phyloP scores from a whole-genome alignment of 2,888 invertebrate species.

The Eupithecia insigniata region DNA sequence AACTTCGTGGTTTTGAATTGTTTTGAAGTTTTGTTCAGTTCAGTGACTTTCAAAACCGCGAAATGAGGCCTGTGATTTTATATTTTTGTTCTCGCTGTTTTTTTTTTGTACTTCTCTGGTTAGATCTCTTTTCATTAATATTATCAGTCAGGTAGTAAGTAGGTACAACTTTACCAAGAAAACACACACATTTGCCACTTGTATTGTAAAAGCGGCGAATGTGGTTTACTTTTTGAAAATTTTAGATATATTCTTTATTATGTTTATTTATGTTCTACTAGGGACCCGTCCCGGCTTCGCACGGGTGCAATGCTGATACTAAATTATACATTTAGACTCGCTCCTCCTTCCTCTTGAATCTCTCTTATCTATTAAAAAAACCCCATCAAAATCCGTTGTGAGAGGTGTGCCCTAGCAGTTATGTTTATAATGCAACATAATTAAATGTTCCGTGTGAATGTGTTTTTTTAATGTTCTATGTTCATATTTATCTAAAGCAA shows the following conservation, averaged over 20 bases:
- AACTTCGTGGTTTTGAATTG: slow-evolving; percentile 29
- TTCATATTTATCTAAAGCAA: neutral
- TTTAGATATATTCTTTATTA: neutral
- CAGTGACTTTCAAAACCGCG: neutral
- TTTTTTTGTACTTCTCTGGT: neutral
- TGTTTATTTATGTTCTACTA: neutral
- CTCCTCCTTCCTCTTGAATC: too few relatives aligned
- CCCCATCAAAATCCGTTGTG: too few relatives aligned
- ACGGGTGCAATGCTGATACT: too few relatives aligned
- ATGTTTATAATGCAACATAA: too few relatives aligned
- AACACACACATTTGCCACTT: too few relatives aligned
- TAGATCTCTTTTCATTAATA: neutral
- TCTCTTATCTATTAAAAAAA: too few relatives aligned
- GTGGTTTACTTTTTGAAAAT: neutral
- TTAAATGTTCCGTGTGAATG: too few relatives aligned
- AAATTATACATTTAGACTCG: too few relatives aligned
- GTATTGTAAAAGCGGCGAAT: too few relatives aligned
- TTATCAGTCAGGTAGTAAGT: neutral
- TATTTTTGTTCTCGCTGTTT: neutral
- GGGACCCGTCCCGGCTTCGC: too few relatives aligned
- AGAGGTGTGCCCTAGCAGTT: too few relatives aligned
- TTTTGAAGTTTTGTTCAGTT: slow-evolving; percentile 14
- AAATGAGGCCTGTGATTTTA: neutral
- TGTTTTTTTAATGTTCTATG: neutral
- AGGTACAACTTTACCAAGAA: too few relatives aligned